Evolutionary conservation across 2,797 vertebrate genomes (phyloP).

Genomic region (Brachymystax lenok): DNA sequence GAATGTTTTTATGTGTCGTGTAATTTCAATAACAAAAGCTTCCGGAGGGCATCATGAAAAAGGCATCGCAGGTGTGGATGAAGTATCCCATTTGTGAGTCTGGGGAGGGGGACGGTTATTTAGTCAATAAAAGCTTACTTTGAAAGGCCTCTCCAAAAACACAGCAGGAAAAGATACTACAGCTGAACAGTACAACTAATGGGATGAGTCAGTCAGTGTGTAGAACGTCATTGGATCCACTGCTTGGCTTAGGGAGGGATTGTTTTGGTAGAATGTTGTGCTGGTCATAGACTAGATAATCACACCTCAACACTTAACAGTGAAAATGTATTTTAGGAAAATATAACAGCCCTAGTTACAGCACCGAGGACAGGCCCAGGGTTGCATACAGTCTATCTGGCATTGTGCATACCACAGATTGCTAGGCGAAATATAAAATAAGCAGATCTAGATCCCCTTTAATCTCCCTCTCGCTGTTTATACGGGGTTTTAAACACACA

Average conservation of each 20-base stretch:
- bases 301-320: not conserved
- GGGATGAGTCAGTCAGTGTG: not conserved
- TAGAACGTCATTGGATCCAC: not conserved
- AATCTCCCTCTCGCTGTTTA: conserved; percentile 48
- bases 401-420: not conserved
- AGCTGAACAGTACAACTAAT: not conserved
- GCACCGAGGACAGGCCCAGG: not conserved
- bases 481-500: conserved; percentile 43
- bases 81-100: not conserved
- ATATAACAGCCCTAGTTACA: not conserved
- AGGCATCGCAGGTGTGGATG: not conserved
- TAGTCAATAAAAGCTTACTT: not conserved
- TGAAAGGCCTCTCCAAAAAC: not conserved
- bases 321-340: not conserved
- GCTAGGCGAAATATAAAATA: conserved; percentile 46
- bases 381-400: conserved; percentile 24
- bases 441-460: conserved; percentile 39
- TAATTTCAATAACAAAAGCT: conserved; percentile 34
- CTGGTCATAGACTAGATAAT: not conserved
- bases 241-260: not conserved
- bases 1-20: conserved; percentile 34
- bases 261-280: not conserved
- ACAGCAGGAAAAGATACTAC: not conserved
- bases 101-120: not conserved
- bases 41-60: too few relatives aligned